Conservation (phyloP, 2,888 invertebrate genomes). For the Oscheius sp. region DNA sequence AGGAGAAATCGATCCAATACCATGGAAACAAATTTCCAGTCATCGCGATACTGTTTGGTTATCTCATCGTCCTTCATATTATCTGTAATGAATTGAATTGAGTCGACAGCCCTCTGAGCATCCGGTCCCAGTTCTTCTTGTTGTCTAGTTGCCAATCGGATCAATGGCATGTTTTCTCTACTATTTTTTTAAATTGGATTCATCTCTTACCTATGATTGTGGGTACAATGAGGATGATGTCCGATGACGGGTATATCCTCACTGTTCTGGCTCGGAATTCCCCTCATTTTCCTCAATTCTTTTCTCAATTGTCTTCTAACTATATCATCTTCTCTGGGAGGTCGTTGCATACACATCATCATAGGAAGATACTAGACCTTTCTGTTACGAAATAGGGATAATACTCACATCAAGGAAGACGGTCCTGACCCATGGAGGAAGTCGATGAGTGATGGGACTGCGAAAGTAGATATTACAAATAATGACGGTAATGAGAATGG, state of each 20-base stretch:
- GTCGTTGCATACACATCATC: slow-evolving; percentile 91
- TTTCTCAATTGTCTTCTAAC: slow-evolving; percentile 6
- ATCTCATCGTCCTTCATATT: slow-evolving; percentile 67
- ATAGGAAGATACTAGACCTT: slow-evolving; percentile 81
- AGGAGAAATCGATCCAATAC: slow-evolving; percentile 74
- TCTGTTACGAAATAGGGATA: background rate
- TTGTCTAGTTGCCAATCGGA: slow-evolving; percentile 40
- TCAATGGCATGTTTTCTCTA: slow-evolving; percentile 44
- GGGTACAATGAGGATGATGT: slow-evolving; percentile 49
- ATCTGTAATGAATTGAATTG: slow-evolving; percentile 69
- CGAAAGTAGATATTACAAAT: slow-evolving; percentile 99
- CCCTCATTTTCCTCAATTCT: background rate
- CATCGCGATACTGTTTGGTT: slow-evolving; percentile 72
- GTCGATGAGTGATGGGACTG: slow-evolving; percentile 93
- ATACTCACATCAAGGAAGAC: slow-evolving; percentile 83
- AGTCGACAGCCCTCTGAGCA: slow-evolving; percentile 60
- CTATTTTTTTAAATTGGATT: background rate
- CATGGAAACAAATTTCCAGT: slow-evolving; percentile 74
- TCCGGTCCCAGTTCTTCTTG: slow-evolving; percentile 48
- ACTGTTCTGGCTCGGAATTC: slow-evolving; percentile 1
- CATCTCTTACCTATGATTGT: background rate
- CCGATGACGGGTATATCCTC: background rate
- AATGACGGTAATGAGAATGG: slow-evolving; percentile 97
- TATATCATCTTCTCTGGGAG: slow-evolving; percentile 71
- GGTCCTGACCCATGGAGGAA: slow-evolving; percentile 93